phyloP scores from a whole-genome alignment of 2,113 vertebrate species.

The Macrotus californicus region DNA sequence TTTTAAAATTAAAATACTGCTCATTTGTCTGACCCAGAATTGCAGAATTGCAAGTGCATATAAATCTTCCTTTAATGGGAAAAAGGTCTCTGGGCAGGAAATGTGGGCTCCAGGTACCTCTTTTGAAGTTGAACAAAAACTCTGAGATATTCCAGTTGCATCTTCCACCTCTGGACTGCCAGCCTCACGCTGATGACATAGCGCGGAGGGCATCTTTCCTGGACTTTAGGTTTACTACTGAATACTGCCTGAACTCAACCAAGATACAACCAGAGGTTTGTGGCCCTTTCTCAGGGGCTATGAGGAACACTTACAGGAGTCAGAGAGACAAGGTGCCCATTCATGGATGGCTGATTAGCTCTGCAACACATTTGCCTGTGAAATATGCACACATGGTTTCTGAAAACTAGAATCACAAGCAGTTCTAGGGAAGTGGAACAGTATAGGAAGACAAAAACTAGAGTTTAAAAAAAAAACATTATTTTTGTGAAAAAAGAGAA shows the following conservation, averaged over 20 bases:
- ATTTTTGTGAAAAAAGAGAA: background rate
- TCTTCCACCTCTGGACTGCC: background rate
- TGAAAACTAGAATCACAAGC: background rate
- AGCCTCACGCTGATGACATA: background rate
- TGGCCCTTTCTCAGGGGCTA: background rate
- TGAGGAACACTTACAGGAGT: background rate
- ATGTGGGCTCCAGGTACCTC: background rate
- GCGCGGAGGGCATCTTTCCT: background rate
- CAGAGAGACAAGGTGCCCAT: background rate
- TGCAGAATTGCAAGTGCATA: slow-evolving; percentile 17
- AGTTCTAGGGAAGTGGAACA: background rate
- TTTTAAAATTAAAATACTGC: slow-evolving; percentile 66
- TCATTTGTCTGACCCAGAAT: slow-evolving; percentile 53
- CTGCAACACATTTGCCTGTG: background rate
- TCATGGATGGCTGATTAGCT: background rate
- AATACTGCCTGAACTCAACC: slow-evolving; percentile 30
- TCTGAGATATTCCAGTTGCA: slow-evolving; percentile 15
- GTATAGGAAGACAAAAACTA: slow-evolving; percentile 1
- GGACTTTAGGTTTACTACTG: slow-evolving; percentile 1
- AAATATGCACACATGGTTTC: background rate
- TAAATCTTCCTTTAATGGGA: slow-evolving; percentile 31
- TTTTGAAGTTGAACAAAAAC: slow-evolving; percentile 47
- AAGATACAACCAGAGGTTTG: background rate
- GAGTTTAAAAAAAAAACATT: background rate
- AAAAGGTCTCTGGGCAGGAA: slow-evolving; percentile 13